These are phyloP conservation scores for Tipula confusa DNA, from an alignment of 2,888 invertebrate species.

Conservation along the genomic window DNA sequence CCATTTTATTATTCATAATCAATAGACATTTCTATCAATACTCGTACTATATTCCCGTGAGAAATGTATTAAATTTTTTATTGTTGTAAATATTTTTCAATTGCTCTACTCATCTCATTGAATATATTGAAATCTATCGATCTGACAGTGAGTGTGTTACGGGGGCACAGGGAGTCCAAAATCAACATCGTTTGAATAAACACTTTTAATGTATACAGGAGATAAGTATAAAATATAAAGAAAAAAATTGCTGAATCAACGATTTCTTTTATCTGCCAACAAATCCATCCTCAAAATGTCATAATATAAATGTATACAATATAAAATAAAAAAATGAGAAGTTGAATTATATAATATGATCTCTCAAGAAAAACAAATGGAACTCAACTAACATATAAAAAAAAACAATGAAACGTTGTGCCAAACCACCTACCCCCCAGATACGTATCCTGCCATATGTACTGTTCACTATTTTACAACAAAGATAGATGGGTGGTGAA, in stretches of 20 bases:
- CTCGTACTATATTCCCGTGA: neutral
- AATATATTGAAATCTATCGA: slow-evolving; percentile 3
- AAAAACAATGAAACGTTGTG: neutral
- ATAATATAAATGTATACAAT: neutral
- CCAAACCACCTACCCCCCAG: neutral
- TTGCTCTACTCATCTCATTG: neutral
- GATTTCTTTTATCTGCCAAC: slow-evolving; percentile 7
- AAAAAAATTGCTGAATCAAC: neutral
- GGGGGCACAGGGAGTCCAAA: neutral
- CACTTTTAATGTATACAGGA: neutral
- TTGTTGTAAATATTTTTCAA: neutral
- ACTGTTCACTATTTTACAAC: neutral
- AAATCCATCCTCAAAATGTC: neutral
- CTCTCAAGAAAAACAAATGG: neutral
- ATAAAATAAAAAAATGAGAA: neutral
- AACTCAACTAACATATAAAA: neutral
- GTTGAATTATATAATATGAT: neutral
- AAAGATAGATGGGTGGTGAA: neutral
- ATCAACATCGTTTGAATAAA: neutral
- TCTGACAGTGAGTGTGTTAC: neutral
- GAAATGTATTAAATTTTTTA: neutral
- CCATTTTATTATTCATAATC: no score
- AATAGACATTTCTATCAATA: neutral
- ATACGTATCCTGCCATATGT: neutral
- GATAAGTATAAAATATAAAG: neutral